phyloP scores from a whole-genome alignment of 2,113 vertebrate species.

The Indicator indicator region DNA sequence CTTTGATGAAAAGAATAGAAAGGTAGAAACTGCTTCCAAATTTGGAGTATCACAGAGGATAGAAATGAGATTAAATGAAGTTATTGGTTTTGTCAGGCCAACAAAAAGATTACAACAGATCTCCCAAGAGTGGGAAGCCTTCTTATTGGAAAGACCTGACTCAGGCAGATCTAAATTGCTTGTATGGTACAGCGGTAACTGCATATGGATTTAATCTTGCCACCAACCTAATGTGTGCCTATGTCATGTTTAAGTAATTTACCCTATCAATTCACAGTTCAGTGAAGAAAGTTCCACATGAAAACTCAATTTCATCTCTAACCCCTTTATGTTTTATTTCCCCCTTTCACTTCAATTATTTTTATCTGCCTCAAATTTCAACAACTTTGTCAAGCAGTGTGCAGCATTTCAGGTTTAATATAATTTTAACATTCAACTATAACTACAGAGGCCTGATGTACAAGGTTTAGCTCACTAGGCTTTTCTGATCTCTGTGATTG shows the following conservation, averaged over 20 bases:
- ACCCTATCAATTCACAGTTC: constrained; percentile 14
- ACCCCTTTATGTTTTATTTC: constrained; percentile 1
- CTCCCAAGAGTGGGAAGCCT: not conserved
- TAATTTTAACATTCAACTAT: constrained; percentile 13
- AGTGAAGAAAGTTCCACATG: constrained; percentile 20
- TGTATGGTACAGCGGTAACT: not conserved
- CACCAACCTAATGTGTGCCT: not conserved
- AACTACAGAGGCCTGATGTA: not conserved
- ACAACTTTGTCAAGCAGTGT: constrained; percentile 12
- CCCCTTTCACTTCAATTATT: not conserved
- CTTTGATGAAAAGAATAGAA: not conserved
- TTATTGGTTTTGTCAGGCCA: not conserved
- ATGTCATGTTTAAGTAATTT: constrained; percentile 45
- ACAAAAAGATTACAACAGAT: not conserved
- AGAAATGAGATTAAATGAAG: not conserved
- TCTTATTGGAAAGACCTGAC: not conserved
- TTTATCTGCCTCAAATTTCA: constrained; percentile 63
- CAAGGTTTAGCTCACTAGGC: not conserved
- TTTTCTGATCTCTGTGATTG: not conserved
- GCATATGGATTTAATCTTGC: constrained; percentile 54
- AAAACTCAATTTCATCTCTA: not conserved
- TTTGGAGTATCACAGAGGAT: not conserved
- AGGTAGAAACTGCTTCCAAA: not conserved
- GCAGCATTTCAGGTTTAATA: not conserved
- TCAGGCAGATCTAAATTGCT: not conserved